Evolutionary conservation across 1,140 invertebrate species (phyloP).

Genomic region (Pissodes strobi): DNA sequence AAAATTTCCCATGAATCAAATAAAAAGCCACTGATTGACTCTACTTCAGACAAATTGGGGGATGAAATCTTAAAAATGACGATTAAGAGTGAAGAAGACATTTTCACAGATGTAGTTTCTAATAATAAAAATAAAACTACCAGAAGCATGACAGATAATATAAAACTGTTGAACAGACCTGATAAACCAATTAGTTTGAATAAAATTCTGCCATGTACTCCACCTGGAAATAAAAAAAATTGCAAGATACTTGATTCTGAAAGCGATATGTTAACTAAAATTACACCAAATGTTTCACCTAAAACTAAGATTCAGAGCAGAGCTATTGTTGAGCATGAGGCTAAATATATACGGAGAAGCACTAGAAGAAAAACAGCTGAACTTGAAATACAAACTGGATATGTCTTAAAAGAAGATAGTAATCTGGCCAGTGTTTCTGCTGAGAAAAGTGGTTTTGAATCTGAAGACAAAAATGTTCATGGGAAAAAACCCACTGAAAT

Average conservation of each 20-base stretch:
- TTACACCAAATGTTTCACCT: not conserved
- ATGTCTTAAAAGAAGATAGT: not conserved
- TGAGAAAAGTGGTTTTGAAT: conserved; percentile 17
- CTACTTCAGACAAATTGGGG: not conserved
- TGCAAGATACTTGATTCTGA: too few relatives aligned
- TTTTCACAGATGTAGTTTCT: not conserved
- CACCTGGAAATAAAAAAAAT: too few relatives aligned
- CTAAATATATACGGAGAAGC: not conserved
- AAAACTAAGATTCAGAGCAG: not conserved
- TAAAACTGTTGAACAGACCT: too few relatives aligned
- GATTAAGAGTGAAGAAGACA: not conserved
- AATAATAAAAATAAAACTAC: not conserved
- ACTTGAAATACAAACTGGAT: not conserved
- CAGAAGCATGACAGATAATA: too few relatives aligned
- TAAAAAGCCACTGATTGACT: not conserved
- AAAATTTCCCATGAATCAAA: conserved; percentile 6
- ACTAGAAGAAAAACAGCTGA: conserved; percentile 2
- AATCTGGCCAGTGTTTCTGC: too few relatives aligned
- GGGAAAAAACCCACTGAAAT: too few relatives aligned
- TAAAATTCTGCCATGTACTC: too few relatives aligned
- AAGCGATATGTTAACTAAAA: too few relatives aligned
- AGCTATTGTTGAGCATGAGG: not conserved
- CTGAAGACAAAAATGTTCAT: conserved; percentile 12
- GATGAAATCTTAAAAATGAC: conserved; percentile 4
- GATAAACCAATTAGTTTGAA: too few relatives aligned